Evolutionary conservation across 2,113 vertebrate species (phyloP).

Genomic region (Coptodon bakossiorum): DNA sequence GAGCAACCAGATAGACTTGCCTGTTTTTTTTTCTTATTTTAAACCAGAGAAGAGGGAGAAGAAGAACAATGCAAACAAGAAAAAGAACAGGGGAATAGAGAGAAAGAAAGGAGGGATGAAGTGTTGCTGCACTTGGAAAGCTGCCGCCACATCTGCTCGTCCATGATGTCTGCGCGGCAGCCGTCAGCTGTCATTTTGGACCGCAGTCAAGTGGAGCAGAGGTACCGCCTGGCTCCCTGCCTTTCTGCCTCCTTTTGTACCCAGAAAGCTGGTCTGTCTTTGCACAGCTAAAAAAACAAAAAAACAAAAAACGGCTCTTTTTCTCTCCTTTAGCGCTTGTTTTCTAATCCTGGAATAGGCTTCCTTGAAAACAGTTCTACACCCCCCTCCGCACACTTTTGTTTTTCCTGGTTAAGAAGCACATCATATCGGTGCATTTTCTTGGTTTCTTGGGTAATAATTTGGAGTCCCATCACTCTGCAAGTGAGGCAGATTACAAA

Average conservation of each 20-base stretch:
- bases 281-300: not conserved
- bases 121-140: constrained; percentile 69
- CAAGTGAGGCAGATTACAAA: constrained; percentile 8
- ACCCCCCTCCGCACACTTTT: not conserved
- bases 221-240: constrained; percentile 57
- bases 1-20: not conserved
- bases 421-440: not conserved
- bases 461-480: not conserved
- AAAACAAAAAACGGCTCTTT: not conserved
- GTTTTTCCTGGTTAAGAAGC: not conserved
- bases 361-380: not conserved
- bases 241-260: constrained; percentile 48
- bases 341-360: not conserved
- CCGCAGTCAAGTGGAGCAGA: constrained; percentile 73
- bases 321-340: not conserved
- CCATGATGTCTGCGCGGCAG: constrained; percentile 69
- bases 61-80: not conserved
- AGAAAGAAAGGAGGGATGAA: constrained; percentile 49
- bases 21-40: not conserved
- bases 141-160: constrained; percentile 75
- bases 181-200: constrained; percentile 78
- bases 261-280: constrained; percentile 45
- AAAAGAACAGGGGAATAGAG: not conserved
- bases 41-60: not conserved
- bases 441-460: not conserved